Conservation (phyloP, 2,888 invertebrate genomes). For the Lordiphosa andalusiaca region DNA sequence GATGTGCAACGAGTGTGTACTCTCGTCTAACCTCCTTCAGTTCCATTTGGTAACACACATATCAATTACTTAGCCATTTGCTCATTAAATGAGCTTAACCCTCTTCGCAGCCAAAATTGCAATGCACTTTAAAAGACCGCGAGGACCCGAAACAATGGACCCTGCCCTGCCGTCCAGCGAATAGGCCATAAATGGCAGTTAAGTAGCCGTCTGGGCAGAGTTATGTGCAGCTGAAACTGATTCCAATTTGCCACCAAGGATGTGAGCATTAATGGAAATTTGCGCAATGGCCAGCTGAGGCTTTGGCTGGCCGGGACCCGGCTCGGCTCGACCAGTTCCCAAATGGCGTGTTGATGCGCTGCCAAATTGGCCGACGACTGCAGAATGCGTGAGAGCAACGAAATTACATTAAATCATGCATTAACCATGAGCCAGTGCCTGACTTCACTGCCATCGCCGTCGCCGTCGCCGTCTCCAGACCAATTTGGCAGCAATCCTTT, state of each 20-base stretch:
- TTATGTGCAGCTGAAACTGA: constrained; percentile 53
- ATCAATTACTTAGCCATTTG: constrained; percentile 9
- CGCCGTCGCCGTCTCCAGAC: constrained; percentile 35
- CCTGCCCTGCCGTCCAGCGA: constrained; percentile 20
- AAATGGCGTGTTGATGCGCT: constrained; percentile 77
- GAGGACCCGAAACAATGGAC: constrained; percentile 39
- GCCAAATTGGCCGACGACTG: constrained; percentile 65
- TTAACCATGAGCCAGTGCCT: constrained; percentile 70
- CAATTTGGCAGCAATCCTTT: constrained; percentile 71
- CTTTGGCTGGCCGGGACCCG: constrained; percentile 13
- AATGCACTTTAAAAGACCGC: constrained; percentile 23
- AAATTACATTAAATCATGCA: constrained; percentile 77
- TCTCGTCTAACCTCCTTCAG: neutral
- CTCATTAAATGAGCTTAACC: constrained; percentile 34
- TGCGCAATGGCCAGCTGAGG: constrained; percentile 56
- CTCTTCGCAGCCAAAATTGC: constrained; percentile 14
- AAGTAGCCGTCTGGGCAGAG: constrained; percentile 53
- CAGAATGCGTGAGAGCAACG: constrained; percentile 62
- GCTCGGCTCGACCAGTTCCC: constrained; percentile 34
- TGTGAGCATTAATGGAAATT: constrained; percentile 74
- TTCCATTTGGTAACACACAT: neutral
- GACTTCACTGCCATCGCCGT: constrained; percentile 3
- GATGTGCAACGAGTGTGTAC: too few species aligned
- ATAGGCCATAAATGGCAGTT: constrained; percentile 58
- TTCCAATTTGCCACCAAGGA: constrained; percentile 74